Percentiles rank a stretch among this genome's conserved stretches.
Evolutionary conservation across 2,888 invertebrate genomes (phyloP).

Genomic region (Notodonta dromedarius): DNA sequence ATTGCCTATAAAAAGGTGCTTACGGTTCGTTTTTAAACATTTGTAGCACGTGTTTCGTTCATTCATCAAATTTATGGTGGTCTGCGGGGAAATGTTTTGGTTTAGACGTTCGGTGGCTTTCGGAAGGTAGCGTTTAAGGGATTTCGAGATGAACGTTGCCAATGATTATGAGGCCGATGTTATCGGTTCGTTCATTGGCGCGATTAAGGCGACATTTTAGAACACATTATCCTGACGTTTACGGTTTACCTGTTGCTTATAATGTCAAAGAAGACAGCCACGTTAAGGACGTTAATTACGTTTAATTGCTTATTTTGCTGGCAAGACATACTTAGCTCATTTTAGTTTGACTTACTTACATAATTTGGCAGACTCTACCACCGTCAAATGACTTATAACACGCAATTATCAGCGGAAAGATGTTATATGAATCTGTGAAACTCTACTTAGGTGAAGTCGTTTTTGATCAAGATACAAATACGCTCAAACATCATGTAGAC

Average conservation of each 20-base stretch:
- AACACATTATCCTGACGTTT: conserved; percentile 3
- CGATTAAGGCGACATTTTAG: conserved; percentile 15
- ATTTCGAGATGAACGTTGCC: conserved; percentile 34
- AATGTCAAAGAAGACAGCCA: too few species aligned
- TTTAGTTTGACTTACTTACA: too few species aligned
- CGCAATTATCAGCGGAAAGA: background rate
- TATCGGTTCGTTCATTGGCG: conserved; percentile 35
- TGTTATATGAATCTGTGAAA: too few species aligned
- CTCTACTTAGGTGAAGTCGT: background rate
- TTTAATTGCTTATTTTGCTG: too few species aligned
- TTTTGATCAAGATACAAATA: background rate
- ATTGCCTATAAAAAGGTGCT: conserved; percentile 83
- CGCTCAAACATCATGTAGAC: background rate
- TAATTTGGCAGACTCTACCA: background rate
- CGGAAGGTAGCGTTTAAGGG: conserved; percentile 43
- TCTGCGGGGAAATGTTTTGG: conserved; percentile 80
- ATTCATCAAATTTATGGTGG: conserved; percentile 83
- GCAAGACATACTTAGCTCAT: too few species aligned
- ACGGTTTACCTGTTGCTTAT: too few species aligned
- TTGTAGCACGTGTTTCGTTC: conserved; percentile 83
- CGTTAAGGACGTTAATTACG: too few species aligned
- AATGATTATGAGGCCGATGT: conserved; percentile 44
- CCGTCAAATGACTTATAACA: conserved; percentile 12
- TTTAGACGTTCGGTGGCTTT: conserved; percentile 58
- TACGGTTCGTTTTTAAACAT: conserved; percentile 81